Conservation (phyloP, 2,113 vertebrate species). For the Pardalotus punctatus region DNA sequence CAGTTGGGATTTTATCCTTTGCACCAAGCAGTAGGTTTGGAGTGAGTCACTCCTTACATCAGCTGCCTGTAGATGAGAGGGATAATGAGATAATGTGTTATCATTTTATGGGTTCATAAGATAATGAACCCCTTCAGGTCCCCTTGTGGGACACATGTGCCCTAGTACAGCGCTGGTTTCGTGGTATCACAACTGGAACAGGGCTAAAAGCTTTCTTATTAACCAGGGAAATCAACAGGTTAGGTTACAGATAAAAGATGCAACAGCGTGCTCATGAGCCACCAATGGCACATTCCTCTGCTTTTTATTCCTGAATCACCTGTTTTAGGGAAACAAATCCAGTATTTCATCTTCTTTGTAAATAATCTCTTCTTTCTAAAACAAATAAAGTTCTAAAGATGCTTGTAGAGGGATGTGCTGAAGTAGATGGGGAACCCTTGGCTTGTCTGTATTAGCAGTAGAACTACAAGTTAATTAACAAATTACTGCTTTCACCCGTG, state of each 20-base stretch:
- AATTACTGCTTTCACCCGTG: neutral
- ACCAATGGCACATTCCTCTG: neutral
- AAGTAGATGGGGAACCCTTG: neutral
- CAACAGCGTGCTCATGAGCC: neutral
- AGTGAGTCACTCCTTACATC: neutral
- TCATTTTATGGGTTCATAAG: neutral
- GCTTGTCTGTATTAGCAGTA: neutral
- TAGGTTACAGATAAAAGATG: neutral
- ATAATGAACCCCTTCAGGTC: neutral
- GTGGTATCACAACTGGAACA: neutral
- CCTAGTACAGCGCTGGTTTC: neutral
- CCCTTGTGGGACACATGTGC: neutral
- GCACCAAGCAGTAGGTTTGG: neutral
- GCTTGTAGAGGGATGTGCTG: neutral
- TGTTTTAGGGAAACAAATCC: neutral
- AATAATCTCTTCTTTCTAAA: neutral
- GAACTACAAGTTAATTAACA: neutral
- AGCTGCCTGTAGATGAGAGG: neutral
- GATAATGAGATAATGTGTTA: neutral
- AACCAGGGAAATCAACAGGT: neutral
- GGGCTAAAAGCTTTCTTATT: neutral
- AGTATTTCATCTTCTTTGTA: neutral
- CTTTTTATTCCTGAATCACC: neutral
- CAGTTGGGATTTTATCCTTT: neutral
- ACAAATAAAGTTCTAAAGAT: neutral